phyloP scores from a whole-genome alignment of 2,113 vertebrate genomes.

The Seriola dumerili region DNA sequence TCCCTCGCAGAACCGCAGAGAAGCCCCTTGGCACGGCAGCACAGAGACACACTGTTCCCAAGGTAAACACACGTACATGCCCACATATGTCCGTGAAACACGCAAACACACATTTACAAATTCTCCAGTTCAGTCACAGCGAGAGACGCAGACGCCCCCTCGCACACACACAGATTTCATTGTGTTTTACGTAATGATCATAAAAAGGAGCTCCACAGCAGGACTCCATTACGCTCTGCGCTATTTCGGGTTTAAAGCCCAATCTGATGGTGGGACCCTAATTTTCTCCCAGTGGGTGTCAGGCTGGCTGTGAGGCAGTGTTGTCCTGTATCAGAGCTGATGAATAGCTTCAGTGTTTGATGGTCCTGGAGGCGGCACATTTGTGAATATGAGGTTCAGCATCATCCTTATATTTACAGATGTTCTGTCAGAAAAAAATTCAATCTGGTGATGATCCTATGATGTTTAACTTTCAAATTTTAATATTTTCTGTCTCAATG shows the following conservation, averaged over 20 bases:
- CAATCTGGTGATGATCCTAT: background rate
- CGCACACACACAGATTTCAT: background rate
- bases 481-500: background rate
- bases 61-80: conserved; percentile 18
- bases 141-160: background rate
- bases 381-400: background rate
- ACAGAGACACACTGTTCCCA: conserved; percentile 28
- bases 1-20: background rate
- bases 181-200: conserved; percentile 24
- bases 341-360: conserved; percentile 38
- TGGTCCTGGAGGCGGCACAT: background rate
- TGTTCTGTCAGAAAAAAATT: background rate
- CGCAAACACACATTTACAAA: background rate
- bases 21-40: background rate
- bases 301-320: background rate
- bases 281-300: conserved; percentile 33
- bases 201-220: background rate
- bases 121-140: background rate
- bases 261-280: background rate
- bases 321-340: conserved; percentile 3
- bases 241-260: background rate
- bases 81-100: background rate
- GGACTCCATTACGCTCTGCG: conserved; percentile 22
- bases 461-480: background rate
- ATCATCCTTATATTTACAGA: background rate